These are phyloP conservation scores for Nycteola revayana DNA, from an alignment of 2,888 invertebrate species.

Conservation along the genomic window DNA sequence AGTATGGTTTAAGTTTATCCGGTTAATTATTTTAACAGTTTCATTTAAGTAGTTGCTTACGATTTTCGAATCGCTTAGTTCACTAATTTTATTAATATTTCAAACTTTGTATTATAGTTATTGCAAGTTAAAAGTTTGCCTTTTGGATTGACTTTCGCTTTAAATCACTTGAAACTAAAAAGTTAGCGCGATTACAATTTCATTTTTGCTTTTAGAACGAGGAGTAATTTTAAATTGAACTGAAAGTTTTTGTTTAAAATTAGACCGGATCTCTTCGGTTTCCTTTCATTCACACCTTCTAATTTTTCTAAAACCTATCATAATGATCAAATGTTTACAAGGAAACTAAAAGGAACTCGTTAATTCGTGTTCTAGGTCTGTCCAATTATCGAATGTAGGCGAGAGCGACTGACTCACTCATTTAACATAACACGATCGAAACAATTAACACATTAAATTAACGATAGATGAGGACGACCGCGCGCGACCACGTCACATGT, in stretches of 20 bases:
- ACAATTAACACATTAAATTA: slow-evolving; percentile 62
- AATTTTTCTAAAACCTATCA: slow-evolving; percentile 45
- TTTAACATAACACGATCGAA: slow-evolving; percentile 53
- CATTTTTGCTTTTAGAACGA: too few relatives aligned
- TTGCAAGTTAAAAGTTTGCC: too few relatives aligned
- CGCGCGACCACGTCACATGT: slow-evolving; percentile 46
- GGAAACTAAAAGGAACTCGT: slow-evolving; percentile 50
- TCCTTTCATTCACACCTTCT: slow-evolving; percentile 21
- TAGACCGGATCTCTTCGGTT: slow-evolving; percentile 12
- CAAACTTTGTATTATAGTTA: too few relatives aligned
- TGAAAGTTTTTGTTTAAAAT: slow-evolving; percentile 3
- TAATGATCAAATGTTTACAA: slow-evolving; percentile 35
- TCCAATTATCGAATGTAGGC: slow-evolving; percentile 65
- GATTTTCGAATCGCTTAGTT: too few relatives aligned
- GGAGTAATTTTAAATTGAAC: neutral
- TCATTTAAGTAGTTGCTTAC: too few relatives aligned
- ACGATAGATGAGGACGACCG: slow-evolving; percentile 34
- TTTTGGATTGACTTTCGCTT: too few relatives aligned
- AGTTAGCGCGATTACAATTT: too few relatives aligned
- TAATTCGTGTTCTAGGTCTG: slow-evolving; percentile 68
- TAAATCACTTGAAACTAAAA: too few relatives aligned
- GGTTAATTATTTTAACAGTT: too few relatives aligned
- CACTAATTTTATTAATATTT: too few relatives aligned
- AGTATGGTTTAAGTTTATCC: too few relatives aligned
- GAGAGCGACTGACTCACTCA: slow-evolving; percentile 59